phyloP scores from a whole-genome alignment of 2,113 vertebrate species.

The Ammospiza nelsoni region DNA sequence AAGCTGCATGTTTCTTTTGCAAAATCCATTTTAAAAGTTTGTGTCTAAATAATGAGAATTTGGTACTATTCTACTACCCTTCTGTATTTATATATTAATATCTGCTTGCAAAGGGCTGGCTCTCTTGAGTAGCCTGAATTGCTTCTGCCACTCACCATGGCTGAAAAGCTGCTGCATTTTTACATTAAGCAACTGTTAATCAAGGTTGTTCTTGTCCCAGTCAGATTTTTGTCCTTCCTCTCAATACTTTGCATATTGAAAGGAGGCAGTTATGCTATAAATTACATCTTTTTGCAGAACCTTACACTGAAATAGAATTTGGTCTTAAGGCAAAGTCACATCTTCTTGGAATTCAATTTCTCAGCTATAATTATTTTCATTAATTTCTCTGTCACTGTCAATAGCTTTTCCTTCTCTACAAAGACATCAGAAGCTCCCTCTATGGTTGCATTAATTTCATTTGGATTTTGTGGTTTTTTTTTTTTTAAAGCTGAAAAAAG shows the following conservation, averaged over 20 bases:
- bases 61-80: background rate
- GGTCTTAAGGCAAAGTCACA: background rate
- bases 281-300: background rate
- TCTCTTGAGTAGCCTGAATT: background rate
- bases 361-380: conserved; percentile 6
- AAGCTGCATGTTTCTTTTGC: background rate
- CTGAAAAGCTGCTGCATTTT: background rate
- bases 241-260: background rate
- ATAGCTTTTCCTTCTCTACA: background rate
- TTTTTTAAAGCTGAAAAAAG: background rate
- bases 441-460: background rate
- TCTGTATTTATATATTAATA: background rate
- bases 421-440: conserved; percentile 16
- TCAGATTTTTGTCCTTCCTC: conserved; percentile 2
- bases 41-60: background rate
- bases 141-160: background rate
- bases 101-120: background rate
- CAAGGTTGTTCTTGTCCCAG: background rate
- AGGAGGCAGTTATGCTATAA: background rate
- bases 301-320: background rate
- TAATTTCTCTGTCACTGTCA: conserved; percentile 35
- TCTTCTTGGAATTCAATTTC: conserved; percentile 23
- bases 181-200: background rate
- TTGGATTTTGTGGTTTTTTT: background rate
- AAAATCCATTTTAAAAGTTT: background rate